Base-by-base conservation (phyloP, 23 tunicate genomes). In the Phallusia fumigata region DNA sequence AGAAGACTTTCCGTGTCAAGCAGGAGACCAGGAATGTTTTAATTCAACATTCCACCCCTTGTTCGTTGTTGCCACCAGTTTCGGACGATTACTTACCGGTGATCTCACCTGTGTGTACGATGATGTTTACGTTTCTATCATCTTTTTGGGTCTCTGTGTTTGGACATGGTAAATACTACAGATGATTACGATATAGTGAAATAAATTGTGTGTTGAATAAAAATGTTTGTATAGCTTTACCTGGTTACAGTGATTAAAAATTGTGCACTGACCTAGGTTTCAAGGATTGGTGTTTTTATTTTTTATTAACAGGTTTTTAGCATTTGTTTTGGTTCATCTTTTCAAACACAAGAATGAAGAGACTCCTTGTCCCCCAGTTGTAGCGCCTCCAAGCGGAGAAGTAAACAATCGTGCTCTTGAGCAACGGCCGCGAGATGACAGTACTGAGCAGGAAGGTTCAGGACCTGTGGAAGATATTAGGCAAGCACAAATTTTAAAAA, bases 131-230 rank as follows among this genome's bases (percentile, higher is more conserved):
- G 73, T 81, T 40, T 18, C 78, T 11, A 18, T 73, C 33, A 26
- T 81, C 28, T 87, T 87, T 31, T 15, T 87, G 35, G 77, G 78
- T 15, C n/a, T 81, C 5, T 76, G 86, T 35, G 45, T 87, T 0
- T 22, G 75, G 30, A 81, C 86, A 30, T 87, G 91, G 91, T 87
- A 76, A 87, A 80, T 58, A 6, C 5, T 21, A 58, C 16, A 58
- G 31, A 36, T 40, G 8, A 40, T 40, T 40, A 3, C 47, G n/a
- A 3, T 40, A 40, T 40, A 40, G 5, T 77, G 5, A 33, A 5
- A 34, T 2, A 77, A 21, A 30, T 34, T 28, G 10, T 22, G 24
- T 77, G 81, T 8, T 22, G 10, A 36, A n/a, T n/a, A n/a, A n/a
- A 18, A 73, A 73, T 18, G 16, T 73, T 21, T 73, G 19, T 73